Evolutionary conservation across 2,888 invertebrate genomes (phyloP).

Genomic region (Phragmatobia fuliginosa): DNA sequence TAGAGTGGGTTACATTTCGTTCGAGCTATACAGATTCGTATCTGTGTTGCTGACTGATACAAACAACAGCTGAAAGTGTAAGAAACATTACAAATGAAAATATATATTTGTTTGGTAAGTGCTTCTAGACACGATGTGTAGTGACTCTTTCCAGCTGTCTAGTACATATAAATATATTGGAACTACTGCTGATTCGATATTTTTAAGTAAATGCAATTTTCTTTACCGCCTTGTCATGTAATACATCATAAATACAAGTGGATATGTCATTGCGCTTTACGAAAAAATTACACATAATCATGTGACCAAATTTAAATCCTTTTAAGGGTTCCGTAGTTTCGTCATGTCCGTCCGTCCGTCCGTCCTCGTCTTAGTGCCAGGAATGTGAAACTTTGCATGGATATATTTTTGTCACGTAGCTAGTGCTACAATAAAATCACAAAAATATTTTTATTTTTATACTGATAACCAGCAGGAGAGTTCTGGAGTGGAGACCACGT

Average conservation of each 20-base stretch:
- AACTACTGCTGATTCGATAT: neutral
- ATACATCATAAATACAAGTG: slow-evolving; percentile 11
- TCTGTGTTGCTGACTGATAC: slow-evolving; percentile 64
- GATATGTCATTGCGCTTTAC: slow-evolving; percentile 7
- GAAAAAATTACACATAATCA: slow-evolving; percentile 8
- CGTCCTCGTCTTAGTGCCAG: too few relatives aligned
- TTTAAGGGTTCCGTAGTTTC: too few relatives aligned
- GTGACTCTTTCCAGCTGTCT: slow-evolving; percentile 19
- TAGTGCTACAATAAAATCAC: too few relatives aligned
- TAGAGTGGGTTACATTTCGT: slow-evolving; percentile 76
- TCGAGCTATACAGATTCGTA: slow-evolving; percentile 74
- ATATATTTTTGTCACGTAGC: too few relatives aligned
- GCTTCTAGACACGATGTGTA: slow-evolving; percentile 19
- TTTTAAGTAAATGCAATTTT: slow-evolving; percentile 11
- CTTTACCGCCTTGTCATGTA: slow-evolving; percentile 1
- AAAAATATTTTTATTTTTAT: too few relatives aligned
- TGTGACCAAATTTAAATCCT: neutral
- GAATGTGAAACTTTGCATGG: too few relatives aligned
- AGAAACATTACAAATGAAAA: slow-evolving; percentile 53
- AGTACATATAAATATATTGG: slow-evolving; percentile 7
- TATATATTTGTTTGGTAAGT: slow-evolving; percentile 30
- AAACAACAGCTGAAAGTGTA: slow-evolving; percentile 52
- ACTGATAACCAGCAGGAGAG: too few relatives aligned
- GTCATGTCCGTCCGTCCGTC: too few relatives aligned
- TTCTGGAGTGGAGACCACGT: too few relatives aligned